Percentiles rank a stretch among this genome's conserved stretches.
phyloP scores from a whole-genome alignment of 2,888 invertebrate genomes.

The Cerceris ruficornis region DNA sequence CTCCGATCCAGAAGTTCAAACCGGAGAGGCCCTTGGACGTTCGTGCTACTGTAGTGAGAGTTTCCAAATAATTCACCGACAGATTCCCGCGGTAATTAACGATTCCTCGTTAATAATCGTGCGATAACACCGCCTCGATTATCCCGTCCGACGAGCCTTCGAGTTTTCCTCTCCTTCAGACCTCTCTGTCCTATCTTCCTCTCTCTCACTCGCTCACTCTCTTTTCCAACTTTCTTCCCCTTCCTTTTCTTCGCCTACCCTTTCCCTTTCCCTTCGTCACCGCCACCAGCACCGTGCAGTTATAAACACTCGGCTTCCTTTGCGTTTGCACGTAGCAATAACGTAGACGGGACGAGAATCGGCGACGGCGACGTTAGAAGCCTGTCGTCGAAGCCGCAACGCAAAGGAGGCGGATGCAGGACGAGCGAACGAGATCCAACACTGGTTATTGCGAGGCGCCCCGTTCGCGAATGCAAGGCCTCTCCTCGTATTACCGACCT shows the following conservation, averaged over 20 bases:
- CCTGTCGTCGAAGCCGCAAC: constrained; percentile 17
- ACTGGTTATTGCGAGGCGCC: constrained; percentile 34
- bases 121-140: constrained; percentile 53
- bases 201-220: constrained; percentile 15
- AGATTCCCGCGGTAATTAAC: constrained; percentile 48
- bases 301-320: constrained; percentile 69
- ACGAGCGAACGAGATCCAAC: constrained; percentile 38
- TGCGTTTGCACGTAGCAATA: constrained; percentile 68
- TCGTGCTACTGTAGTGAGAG: too few species aligned
- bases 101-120: constrained; percentile 43
- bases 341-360: constrained; percentile 47
- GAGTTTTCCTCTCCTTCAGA: constrained; percentile 17
- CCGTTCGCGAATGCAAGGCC: constrained; percentile 53
- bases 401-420: constrained; percentile 30
- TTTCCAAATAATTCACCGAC: too few species aligned
- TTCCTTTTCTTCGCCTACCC: constrained; percentile 28
- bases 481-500: constrained; percentile 59
- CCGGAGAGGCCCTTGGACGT: neutral
- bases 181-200: constrained; percentile 17
- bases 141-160: constrained; percentile 44
- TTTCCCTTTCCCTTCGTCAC: constrained; percentile 61
- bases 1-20: neutral
- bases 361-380: constrained; percentile 27
- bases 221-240: constrained; percentile 46
- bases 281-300: constrained; percentile 65